Evolutionary conservation across 2,113 vertebrate species (phyloP).

Genomic region (Lamprotornis superbus): DNA sequence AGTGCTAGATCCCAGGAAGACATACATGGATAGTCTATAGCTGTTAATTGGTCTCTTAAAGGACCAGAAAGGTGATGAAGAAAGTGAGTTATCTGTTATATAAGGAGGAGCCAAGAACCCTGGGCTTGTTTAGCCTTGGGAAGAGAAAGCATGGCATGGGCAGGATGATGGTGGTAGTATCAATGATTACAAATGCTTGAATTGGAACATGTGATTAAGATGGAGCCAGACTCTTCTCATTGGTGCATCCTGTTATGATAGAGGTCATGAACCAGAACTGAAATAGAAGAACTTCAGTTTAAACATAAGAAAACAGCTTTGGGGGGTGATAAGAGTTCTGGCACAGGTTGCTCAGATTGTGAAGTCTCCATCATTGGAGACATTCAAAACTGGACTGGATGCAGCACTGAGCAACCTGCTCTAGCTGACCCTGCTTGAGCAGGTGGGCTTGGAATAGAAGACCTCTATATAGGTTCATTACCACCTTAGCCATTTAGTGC

Average conservation of each 20-base stretch:
- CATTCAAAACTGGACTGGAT: not conserved
- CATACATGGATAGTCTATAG: not conserved
- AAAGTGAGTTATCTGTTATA: not conserved
- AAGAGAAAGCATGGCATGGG: rapidly evolving
- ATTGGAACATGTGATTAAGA: not conserved
- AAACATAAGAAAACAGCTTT: not conserved
- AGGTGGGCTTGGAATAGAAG: not conserved
- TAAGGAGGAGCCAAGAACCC: not conserved
- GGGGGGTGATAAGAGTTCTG: not conserved
- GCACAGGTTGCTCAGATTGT: not conserved
- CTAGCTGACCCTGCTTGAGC: not conserved
- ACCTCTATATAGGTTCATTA: not conserved
- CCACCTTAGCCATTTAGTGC: not conserved
- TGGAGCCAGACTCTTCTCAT: not conserved
- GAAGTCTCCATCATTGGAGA: not conserved
- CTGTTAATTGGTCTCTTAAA: not conserved
- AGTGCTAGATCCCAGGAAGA: not conserved
- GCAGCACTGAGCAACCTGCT: not conserved
- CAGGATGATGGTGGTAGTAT: not conserved
- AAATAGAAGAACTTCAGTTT: not conserved
- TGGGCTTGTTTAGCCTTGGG: not conserved
- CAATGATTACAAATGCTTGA: not conserved
- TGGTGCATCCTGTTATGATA: not conserved
- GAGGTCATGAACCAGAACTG: not conserved
- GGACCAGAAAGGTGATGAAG: not conserved